Base-by-base conservation (phyloP, 2,888 invertebrate species). In the Drosophila nr. fundita region DNA sequence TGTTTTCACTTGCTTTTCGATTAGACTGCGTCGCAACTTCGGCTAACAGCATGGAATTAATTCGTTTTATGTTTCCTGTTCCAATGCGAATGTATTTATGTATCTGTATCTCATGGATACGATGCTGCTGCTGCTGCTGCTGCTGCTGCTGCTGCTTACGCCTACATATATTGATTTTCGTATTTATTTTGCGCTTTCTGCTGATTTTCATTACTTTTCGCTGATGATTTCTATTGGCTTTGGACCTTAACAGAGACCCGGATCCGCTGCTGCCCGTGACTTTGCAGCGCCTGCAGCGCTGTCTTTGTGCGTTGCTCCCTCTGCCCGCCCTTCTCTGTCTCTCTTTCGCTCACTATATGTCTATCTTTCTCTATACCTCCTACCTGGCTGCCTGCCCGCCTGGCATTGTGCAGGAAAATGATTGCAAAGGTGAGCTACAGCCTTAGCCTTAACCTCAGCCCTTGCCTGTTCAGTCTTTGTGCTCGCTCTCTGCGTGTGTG, bases 81-180 rank as follows among this genome's bases (percentile, higher is more conserved):
- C 73, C 67, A 78, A 71, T 68, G 50, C 75, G 52, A 67, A 66
- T 66, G 59, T 78, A 68, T 66, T 68, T 68, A 69, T 62, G 73
- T 76, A 76, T 71, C 72, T 81, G 80, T 86, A 75, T 68, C 81
- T 85, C 30, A 49, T 62, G 78, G 77, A 77, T 72, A 69, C 66
- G 60, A 68, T 49, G 34, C 57, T 60, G 68, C 73, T 50, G 53
- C 57, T 60, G 68, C 73, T 60, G 68, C 73, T 50, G 53, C 57
- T 60, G 68, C 73, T 63, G 62, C 77, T 72, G 81, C 82, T 74
- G 68, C 81, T 79, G 74, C 87, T 80, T 87, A 87, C 89, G 87
- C 87, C 87, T 85, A 87, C 89, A 85, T 89, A 85, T 89, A 87
- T 89, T 89, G 87, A 87, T 89, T 87, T 87, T 87, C 68, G 83